Percentiles rank a stretch among this genome's conserved stretches.
These are phyloP conservation scores for Yponomeuta cagnagella DNA, from an alignment of 2,888 invertebrate species.

Conservation along the genomic window DNA sequence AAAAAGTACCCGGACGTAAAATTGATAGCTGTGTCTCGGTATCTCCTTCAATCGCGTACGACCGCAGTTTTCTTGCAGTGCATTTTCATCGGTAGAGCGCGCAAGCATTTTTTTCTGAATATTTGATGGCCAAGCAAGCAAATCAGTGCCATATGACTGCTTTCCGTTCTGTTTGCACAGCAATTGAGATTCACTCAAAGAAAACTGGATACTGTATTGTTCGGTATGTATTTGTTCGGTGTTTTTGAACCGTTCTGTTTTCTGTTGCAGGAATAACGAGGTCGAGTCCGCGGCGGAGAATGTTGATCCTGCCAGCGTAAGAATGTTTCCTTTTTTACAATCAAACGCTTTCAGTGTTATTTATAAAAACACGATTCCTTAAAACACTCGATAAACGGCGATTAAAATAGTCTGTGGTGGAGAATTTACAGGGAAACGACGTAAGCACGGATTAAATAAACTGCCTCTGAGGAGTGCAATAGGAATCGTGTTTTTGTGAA, in stretches of 20 bases:
- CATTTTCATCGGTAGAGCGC: constrained; percentile 53
- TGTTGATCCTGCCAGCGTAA: constrained; percentile 11
- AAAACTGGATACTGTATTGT: background rate
- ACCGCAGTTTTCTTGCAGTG: constrained; percentile 36
- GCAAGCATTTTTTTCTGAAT: constrained; percentile 51
- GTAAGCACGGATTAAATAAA: too few relatives aligned
- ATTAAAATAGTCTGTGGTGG: too few relatives aligned
- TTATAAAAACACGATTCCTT: too few relatives aligned
- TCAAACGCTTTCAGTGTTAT: too few relatives aligned
- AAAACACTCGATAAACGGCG: too few relatives aligned
- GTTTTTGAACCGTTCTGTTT: constrained; percentile 18
- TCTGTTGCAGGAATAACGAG: constrained; percentile 49
- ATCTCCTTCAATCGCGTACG: constrained; percentile 6
- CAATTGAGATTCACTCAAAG: background rate
- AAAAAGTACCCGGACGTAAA: background rate
- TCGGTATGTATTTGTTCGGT: background rate
- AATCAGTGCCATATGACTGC: constrained; percentile 26
- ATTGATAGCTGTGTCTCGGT: constrained; percentile 16
- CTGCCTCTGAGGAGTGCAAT: too few relatives aligned
- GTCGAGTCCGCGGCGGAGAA: constrained; percentile 27
- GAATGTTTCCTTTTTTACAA: constrained; percentile 8
- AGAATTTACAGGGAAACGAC: too few relatives aligned
- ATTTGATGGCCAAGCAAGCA: constrained; percentile 44
- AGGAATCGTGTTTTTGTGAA: too few relatives aligned
- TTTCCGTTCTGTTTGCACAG: background rate